These are phyloP conservation scores for Pterobdella sp. DNA, from an alignment of 2,888 invertebrate species.

Conservation along the genomic window DNA sequence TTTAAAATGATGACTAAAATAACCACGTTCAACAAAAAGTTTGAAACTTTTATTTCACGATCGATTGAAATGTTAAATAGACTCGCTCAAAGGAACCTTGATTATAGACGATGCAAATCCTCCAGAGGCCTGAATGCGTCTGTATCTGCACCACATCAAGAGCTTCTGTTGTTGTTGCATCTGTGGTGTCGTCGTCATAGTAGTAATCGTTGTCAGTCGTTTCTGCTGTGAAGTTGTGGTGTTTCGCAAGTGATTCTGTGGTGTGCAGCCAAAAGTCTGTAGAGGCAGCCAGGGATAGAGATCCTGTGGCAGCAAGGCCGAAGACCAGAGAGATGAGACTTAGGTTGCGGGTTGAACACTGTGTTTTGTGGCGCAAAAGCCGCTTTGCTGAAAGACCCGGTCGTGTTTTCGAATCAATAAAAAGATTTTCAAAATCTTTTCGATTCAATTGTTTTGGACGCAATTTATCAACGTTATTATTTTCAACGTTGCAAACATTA, in stretches of 20 bases:
- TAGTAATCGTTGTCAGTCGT: constrained; percentile 7
- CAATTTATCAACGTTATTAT: no score
- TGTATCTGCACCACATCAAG: constrained; percentile 12
- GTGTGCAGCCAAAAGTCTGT: constrained; percentile 47
- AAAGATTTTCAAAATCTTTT: no score
- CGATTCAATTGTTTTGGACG: no score
- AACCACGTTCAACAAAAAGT: no score
- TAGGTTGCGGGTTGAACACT: constrained; percentile 35
- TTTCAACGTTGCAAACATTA: no score
- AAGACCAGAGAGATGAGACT: constrained; percentile 42
- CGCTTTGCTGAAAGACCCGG: not conserved
- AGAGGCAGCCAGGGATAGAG: constrained; percentile 44
- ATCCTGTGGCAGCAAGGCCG: constrained; percentile 43
- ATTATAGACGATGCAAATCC: constrained; percentile 29
- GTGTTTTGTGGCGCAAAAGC: not conserved
- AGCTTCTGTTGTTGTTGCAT: not conserved
- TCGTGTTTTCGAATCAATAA: no score
- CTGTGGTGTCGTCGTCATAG: constrained; percentile 14
- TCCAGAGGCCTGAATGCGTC: constrained; percentile 30
- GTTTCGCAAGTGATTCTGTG: constrained; percentile 33
- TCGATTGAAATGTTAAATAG: no score
- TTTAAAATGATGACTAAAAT: no score
- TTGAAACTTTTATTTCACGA: no score
- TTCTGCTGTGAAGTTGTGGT: not conserved
- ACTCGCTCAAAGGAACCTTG: no score